phyloP scores from a whole-genome alignment of 1,140 invertebrate species.

The Choristoneura fumiferana region DNA sequence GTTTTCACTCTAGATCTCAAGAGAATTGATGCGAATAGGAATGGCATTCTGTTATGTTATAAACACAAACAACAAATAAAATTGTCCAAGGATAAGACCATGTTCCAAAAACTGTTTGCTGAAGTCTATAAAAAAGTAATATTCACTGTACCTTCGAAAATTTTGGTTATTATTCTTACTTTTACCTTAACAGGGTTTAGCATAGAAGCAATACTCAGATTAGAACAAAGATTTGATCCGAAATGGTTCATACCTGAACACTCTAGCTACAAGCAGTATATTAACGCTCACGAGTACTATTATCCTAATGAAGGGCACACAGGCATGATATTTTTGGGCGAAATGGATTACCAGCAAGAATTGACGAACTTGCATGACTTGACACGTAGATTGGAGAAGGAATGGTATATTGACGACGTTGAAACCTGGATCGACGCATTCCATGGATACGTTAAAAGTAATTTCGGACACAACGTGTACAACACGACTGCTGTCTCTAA shows the following conservation, averaged over 20 bases:
- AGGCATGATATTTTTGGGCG: constrained; percentile 83
- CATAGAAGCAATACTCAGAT: constrained; percentile 79
- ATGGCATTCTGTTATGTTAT: constrained; percentile 85
- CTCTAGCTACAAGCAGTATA: constrained; percentile 83
- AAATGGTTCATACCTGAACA: constrained; percentile 87
- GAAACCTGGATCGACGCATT: constrained; percentile 83
- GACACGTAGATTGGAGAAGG: constrained; percentile 76
- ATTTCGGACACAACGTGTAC: constrained; percentile 74
- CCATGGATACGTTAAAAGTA: constrained; percentile 79
- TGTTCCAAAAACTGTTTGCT: constrained; percentile 77
- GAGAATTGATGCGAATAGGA: constrained; percentile 81
- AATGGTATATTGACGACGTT: constrained; percentile 78
- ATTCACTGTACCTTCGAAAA: constrained; percentile 81
- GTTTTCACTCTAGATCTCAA: constrained; percentile 85
- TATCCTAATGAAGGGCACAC: constrained; percentile 83
- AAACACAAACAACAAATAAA: constrained; percentile 79
- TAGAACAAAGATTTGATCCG: constrained; percentile 89
- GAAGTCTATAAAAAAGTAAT: constrained; percentile 81
- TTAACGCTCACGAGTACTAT: constrained; percentile 75
- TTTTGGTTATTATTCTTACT: constrained; percentile 80
- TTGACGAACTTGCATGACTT: constrained; percentile 81
- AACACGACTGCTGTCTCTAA: constrained; percentile 68
- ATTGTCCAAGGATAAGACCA: constrained; percentile 56
- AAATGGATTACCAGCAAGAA: constrained; percentile 83
- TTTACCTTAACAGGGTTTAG: constrained; percentile 79